Base-by-base conservation (phyloP, 2,797 vertebrate genomes). In the Girardinus metallicus region DNA sequence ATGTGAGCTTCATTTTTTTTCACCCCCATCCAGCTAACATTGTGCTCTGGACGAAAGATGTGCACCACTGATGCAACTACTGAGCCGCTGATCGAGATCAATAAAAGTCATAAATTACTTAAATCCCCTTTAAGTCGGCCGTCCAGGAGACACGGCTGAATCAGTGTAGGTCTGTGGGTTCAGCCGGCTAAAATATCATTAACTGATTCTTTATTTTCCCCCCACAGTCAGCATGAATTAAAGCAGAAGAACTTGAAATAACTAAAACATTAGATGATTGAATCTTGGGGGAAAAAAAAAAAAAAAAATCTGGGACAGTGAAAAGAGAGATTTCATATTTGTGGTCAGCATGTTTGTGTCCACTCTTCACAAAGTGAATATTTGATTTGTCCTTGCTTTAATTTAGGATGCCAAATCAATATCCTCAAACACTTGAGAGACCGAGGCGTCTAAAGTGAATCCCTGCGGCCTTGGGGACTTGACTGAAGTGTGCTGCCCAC, bases 101-200 rank as follows among this genome's bases (percentile, higher is more conserved):
- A 91, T 90, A 88, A 77, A 82, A 89, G 76, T 89, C 76, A 90
- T 89, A 79, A 89, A 92, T 90, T 84, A 87, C 86, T 83, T 83
- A 88, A 89, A 81, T 84, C 80, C 70, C 55, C 82, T 88, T 88
- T 83, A 85, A 84, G 80, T 84, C 76, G 74, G 76, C 81, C 64
- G 84, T 92, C 77, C 74, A 83, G 73, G 91, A 89, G 86, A 89
- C 86, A 80, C 80, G 51, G 78, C 79, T 83, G 71, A 90, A 88
- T 87, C 66, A 74, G 76, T 53, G 43, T 74, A 11, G 31, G 79
- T 75, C 82, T 31, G 31, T 51, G 60, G 74, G 74, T 85, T 82
- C 44, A 72, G 74, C 70, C 75, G 73, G 76, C 79, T 77, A 49
- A 82, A 53, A 84, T 76, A 85, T 86, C 36, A 84, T 86, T 74